A percentile compares a stretch with the other conserved stretches of the same genome.
Conservation (phyloP, 2,797 vertebrate genomes). For the Myotis pilosus region DNA sequence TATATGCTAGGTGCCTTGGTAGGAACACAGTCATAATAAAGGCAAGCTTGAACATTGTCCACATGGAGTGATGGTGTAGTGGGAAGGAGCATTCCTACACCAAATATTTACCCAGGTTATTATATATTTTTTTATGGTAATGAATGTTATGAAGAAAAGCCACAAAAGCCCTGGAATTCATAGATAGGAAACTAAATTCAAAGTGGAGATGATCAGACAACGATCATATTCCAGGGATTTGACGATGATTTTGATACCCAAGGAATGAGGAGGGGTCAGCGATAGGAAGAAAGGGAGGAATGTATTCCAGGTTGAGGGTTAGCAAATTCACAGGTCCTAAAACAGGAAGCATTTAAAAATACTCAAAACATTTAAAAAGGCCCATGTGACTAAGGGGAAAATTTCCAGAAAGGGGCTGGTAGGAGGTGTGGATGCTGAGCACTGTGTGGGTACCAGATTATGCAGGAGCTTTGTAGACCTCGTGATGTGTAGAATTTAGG, state of each 20-base stretch:
- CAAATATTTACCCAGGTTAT: background rate
- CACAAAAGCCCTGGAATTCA: background rate
- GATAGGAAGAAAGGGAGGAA: background rate
- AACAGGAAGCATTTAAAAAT: background rate
- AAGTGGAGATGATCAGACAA: background rate
- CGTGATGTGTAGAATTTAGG: background rate
- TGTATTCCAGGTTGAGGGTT: background rate
- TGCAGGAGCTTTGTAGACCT: too few relatives aligned
- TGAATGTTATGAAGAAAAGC: background rate
- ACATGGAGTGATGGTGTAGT: background rate
- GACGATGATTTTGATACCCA: background rate
- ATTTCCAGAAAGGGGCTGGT: background rate
- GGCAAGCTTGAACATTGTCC: background rate
- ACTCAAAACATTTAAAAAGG: background rate
- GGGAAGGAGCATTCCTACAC: too few relatives aligned
- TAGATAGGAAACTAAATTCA: background rate
- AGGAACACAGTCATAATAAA: background rate
- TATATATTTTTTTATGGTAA: background rate
- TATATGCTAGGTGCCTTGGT: background rate
- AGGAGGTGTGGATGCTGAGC: background rate
- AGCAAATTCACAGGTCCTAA: background rate
- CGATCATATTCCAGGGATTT: background rate
- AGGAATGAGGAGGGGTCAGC: background rate
- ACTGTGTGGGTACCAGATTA: background rate
- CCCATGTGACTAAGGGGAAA: background rate